Percentiles rank a stretch among this genome's conserved stretches.
Conservation (phyloP, 2,113 vertebrate species). For the Mystacornis crossleyi region DNA sequence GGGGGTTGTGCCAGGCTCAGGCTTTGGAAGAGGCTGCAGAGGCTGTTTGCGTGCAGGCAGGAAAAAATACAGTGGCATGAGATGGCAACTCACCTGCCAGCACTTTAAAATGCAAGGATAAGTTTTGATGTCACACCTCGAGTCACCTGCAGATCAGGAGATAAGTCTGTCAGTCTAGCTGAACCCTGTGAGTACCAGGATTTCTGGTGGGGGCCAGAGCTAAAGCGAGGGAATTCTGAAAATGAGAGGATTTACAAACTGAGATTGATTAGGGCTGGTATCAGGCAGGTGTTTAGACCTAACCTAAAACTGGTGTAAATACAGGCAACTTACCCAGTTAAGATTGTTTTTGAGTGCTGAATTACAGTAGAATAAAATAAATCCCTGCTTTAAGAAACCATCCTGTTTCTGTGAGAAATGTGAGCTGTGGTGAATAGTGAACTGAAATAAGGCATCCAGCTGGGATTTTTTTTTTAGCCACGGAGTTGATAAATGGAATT, state of each 20-base stretch:
- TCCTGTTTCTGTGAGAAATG: not conserved
- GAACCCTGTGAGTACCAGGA: slow-evolving; percentile 18
- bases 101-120: slow-evolving; percentile 35
- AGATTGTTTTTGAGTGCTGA: not conserved
- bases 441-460: not conserved
- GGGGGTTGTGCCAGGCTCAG: slow-evolving; percentile 22
- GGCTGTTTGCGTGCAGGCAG: slow-evolving; percentile 50
- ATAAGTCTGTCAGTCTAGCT: slow-evolving; percentile 8
- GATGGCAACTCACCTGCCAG: slow-evolving; percentile 34
- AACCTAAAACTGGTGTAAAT: not conserved
- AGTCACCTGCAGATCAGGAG: not conserved
- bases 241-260: not conserved
- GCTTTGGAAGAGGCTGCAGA: too few species aligned
- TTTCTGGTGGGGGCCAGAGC: not conserved
- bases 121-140: not conserved
- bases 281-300: not conserved
- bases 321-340: not conserved
- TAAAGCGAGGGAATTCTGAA: not conserved
- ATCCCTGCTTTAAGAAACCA: not conserved
- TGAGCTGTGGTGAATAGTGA: not conserved
- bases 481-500: not conserved
- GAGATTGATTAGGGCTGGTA: not conserved
- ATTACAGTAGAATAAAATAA: not conserved
- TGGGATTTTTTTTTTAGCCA: not conserved
- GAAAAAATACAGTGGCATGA: slow-evolving; percentile 36